Evolutionary conservation across 2,113 vertebrate species (phyloP).

Genomic region (Meles meles): DNA sequence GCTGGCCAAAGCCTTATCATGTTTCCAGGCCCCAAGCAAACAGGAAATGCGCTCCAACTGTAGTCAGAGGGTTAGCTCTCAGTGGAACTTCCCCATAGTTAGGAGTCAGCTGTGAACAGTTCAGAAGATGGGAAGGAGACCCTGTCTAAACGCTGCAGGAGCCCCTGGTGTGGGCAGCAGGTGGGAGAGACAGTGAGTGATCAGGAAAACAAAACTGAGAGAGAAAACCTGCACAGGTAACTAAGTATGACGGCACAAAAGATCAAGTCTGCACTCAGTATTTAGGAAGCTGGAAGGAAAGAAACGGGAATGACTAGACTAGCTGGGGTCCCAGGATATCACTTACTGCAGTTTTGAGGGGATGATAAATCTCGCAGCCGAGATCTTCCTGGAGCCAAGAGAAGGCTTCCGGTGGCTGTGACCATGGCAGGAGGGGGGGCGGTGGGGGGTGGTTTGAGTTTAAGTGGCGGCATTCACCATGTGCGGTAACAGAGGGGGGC

Average conservation of each 20-base stretch:
- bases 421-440: background rate
- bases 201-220: background rate
- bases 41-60: slow-evolving; percentile 20
- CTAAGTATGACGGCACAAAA: background rate
- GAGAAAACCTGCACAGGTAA: background rate
- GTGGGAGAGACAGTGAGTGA: background rate
- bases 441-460: background rate
- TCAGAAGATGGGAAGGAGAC: background rate
- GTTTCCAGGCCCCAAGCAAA: slow-evolving; percentile 11
- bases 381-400: background rate
- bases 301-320: background rate
- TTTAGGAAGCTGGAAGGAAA: background rate
- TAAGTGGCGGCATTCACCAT: background rate
- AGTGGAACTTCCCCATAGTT: slow-evolving; percentile 32
- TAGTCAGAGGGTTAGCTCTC: background rate
- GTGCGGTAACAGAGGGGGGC: background rate
- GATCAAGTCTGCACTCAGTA: background rate
- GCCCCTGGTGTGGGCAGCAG: background rate
- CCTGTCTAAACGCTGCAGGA: background rate
- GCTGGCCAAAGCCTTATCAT: slow-evolving; percentile 13
- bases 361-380: background rate
- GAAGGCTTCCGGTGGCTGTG: background rate
- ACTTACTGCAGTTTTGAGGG: background rate
- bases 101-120: background rate
- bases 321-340: background rate